Base-by-base conservation (phyloP, 2,113 vertebrate species). In the Lepisosteus oculatus region DNA sequence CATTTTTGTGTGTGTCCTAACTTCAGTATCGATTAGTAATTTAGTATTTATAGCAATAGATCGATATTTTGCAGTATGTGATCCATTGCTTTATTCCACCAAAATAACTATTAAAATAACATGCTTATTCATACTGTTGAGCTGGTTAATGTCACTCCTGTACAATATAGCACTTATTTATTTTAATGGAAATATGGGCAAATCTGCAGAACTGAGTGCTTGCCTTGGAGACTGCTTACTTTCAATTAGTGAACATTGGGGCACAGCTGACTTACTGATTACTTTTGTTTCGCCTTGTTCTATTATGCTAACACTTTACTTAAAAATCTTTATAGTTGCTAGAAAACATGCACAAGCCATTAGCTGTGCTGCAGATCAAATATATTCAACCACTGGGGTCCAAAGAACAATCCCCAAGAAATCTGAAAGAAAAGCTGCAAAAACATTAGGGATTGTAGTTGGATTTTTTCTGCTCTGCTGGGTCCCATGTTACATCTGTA, bases 31-130 rank as follows among this genome's bases (percentile, higher is more conserved):
- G 42, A 65, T 72, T 13, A 51, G 51, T 42, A 47, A 72, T 54
- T 13, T 72, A 6, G 62, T 44, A 43, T 72, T 47, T 44, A 65
- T 72, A n/a, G 62, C 70, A 65, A 54, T 72, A 43, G 70, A 72
- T 29, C 70, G 70, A 14, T 72, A 72, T 55, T 55, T 55, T 43
- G 70, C 70, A 3, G 70, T 72, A 12, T 72, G 70, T 65, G 62
- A 72, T 42, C 70, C 70, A 0, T 42, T 72, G 15, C 62, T 65
- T 43, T 72, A 72, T 54, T 65, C 51, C 14, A 65, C 42, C 29
- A 72, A 9, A 72, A 72, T 72, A 2, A 72, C 51, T 43, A 2
- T 56, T 55, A 44, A 51, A 3, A 65, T 15, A 3, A 54, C 64
- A 29, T 51, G 55, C 3, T 43, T 65, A 8, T 47, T 72, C 51